Conservation (phyloP, 2,113 vertebrate species). For the Murina feae region DNA sequence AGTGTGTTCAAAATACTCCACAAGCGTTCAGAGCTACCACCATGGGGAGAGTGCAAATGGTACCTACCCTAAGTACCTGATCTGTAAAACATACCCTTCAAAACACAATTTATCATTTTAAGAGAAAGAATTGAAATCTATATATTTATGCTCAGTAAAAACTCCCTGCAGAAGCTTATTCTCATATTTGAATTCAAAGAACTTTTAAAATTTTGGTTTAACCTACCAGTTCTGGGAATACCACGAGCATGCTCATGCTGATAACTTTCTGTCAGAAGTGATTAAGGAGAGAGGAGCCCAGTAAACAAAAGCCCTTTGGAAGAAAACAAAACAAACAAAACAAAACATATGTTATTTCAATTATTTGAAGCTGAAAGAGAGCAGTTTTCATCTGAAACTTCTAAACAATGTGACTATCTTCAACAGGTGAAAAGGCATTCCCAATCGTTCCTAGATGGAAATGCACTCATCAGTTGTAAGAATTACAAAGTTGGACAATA, state of each 20-base stretch:
- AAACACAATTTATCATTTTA: background rate
- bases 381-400: constrained; percentile 13
- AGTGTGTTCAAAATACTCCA: background rate
- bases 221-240: background rate
- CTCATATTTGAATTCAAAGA: constrained; percentile 37
- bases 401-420: background rate
- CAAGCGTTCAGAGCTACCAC: background rate
- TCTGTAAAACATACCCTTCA: background rate
- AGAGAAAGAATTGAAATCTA: background rate
- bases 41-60: background rate
- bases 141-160: background rate
- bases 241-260: background rate
- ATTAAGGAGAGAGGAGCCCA: constrained; percentile 15
- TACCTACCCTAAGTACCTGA: background rate
- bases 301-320: background rate
- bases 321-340: background rate
- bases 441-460: background rate
- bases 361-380: constrained; percentile 36
- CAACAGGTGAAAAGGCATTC: background rate
- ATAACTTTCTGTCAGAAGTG: constrained; percentile 16
- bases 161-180: constrained; percentile 4
- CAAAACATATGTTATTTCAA: background rate
- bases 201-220: constrained; percentile 15
- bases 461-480: background rate
- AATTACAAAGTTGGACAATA: background rate